These are phyloP conservation scores for Microcebus lehilahytsara DNA, from an alignment of 2,113 vertebrate species.

Conservation along the genomic window DNA sequence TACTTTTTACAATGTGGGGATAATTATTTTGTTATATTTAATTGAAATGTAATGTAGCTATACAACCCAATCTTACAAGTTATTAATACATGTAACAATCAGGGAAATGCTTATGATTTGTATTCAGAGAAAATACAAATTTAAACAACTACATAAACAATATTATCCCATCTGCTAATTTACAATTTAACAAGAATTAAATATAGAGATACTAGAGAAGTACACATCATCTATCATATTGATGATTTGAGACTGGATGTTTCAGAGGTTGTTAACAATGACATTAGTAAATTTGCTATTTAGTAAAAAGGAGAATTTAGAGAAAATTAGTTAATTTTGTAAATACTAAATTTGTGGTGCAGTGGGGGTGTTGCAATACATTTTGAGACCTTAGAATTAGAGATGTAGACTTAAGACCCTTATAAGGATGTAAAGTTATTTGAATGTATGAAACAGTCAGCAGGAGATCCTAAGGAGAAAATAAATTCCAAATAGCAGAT, in stretches of 20 bases:
- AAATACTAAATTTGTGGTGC: neutral
- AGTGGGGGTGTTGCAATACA: neutral
- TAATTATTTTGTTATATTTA: neutral
- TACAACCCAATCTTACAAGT: neutral
- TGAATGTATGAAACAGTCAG: neutral
- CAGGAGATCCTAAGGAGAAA: neutral
- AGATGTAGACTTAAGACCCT: neutral
- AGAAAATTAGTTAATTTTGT: neutral
- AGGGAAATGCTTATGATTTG: neutral
- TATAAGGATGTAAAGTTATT: neutral
- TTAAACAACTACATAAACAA: neutral
- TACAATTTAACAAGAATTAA: neutral
- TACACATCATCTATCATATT: neutral
- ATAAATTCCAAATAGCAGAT: neutral
- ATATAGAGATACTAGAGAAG: neutral
- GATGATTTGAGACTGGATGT: neutral
- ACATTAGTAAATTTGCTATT: neutral
- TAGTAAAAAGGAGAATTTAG: neutral
- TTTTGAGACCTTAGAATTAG: neutral
- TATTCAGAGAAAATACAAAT: neutral
- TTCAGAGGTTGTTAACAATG: neutral
- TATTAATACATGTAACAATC: neutral
- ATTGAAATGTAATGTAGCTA: neutral
- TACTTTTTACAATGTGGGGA: neutral
- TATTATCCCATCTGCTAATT: neutral